Conservation (phyloP, 1,140 invertebrate genomes). For the Parasteatoda tepidariorum region DNA sequence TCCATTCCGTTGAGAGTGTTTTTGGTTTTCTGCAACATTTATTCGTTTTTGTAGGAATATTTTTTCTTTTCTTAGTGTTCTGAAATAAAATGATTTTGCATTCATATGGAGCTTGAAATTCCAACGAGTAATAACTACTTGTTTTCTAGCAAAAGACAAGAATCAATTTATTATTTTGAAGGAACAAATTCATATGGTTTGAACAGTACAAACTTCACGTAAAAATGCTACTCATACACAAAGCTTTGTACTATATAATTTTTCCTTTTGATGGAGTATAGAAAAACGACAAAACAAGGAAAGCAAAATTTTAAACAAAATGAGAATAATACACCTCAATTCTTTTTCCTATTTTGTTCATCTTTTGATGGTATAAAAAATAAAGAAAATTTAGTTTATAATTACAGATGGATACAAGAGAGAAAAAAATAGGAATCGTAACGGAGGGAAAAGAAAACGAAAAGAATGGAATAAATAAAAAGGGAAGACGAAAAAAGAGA, state of each 20-base stretch:
- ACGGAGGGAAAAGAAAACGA: constrained; percentile 13
- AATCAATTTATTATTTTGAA: no score
- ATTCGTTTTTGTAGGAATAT: no score
- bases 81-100: no score
- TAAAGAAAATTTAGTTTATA: constrained; percentile 47
- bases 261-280: neutral
- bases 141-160: no score
- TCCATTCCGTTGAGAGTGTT: no score
- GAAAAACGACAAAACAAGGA: neutral
- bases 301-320: neutral
- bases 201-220: neutral
- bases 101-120: no score
- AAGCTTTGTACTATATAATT: neutral
- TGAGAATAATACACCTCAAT: constrained; percentile 30
- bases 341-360: neutral
- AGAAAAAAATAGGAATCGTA: constrained; percentile 8
- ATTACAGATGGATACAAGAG: constrained; percentile 21
- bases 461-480: constrained; percentile 33
- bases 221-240: neutral
- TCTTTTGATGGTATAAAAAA: constrained; percentile 22
- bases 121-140: no score
- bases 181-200: no score
- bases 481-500: constrained; percentile 16
- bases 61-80: no score
- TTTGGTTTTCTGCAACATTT: no score